A percentile compares a stretch with the other conserved stretches of the same genome.
phyloP scores from a whole-genome alignment of 2,888 invertebrate species.

The Venusia cambrica region DNA sequence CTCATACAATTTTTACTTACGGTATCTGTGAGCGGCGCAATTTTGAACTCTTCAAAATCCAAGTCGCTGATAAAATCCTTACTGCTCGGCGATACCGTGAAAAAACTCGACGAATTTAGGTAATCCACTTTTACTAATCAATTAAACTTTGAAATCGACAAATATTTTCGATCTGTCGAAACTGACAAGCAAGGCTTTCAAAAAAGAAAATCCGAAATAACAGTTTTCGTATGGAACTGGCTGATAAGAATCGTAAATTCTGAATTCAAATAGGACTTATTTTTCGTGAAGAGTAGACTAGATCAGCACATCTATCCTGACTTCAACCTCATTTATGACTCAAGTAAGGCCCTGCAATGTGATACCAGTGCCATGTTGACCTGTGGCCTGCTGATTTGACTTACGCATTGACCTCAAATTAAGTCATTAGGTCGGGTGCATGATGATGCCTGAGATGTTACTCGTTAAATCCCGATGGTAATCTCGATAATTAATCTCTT shows the following conservation, averaged over 20 bases:
- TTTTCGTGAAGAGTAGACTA: slow-evolving; percentile 9
- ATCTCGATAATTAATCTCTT: slow-evolving; percentile 14
- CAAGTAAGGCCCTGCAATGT: slow-evolving; percentile 31
- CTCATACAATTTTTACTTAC: slow-evolving; percentile 49
- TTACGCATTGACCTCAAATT: slow-evolving; percentile 56
- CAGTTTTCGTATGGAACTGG: not conserved
- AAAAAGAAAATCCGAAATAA: not conserved
- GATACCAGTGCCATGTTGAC: slow-evolving; percentile 48
- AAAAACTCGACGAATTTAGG: slow-evolving; percentile 44
- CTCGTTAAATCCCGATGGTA: slow-evolving; percentile 20
- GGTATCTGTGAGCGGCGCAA: slow-evolving; percentile 67
- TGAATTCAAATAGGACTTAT: no score
- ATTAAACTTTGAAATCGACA: slow-evolving; percentile 14
- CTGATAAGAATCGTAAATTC: no score
- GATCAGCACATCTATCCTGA: slow-evolving; percentile 26
- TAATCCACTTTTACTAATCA: slow-evolving; percentile 53
- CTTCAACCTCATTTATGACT: slow-evolving; percentile 35
- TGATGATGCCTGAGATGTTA: no score
- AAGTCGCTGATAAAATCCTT: slow-evolving; percentile 57
- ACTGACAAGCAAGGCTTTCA: slow-evolving; percentile 1
- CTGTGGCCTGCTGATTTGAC: slow-evolving; percentile 56
- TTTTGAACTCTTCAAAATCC: slow-evolving; percentile 62
- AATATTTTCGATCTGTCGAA: slow-evolving; percentile 9
- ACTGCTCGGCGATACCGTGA: slow-evolving; percentile 52
- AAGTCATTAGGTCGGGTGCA: slow-evolving; percentile 23